A percentile compares a stretch with the other conserved stretches of the same genome.
Conservation (phyloP, 2,113 vertebrate species). For the Opisthocomus hoazin region DNA sequence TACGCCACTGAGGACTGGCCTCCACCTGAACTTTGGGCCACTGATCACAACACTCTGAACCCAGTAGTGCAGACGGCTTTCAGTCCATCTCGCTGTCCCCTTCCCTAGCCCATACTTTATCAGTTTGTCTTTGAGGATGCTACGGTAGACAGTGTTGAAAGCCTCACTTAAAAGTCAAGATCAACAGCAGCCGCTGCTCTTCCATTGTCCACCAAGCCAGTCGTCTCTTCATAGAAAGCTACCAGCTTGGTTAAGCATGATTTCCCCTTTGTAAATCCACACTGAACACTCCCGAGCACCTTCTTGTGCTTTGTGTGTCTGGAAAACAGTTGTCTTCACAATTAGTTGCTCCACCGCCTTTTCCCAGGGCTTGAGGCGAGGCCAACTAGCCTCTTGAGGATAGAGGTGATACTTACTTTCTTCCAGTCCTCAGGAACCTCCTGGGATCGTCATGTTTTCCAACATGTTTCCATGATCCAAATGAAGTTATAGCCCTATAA, state of each 20-base stretch:
- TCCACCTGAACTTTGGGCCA: neutral
- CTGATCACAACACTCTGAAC: neutral
- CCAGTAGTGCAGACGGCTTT: neutral
- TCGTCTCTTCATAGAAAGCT: neutral
- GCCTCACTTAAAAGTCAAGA: neutral
- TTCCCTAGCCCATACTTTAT: neutral
- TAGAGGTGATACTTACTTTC: too few relatives aligned
- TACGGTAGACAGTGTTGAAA: fast-evolving
- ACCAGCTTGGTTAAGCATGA: neutral
- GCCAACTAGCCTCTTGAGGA: neutral
- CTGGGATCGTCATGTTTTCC: too few relatives aligned
- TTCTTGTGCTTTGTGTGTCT: neutral
- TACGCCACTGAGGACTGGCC: neutral
- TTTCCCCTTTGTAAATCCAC: neutral
- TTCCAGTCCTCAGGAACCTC: neutral
- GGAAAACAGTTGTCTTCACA: neutral
- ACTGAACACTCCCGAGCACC: neutral
- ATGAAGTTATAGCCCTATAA: neutral
- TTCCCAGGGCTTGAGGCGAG: neutral
- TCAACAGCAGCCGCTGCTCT: neutral
- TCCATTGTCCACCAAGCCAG: neutral
- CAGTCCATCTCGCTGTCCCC: fast-evolving
- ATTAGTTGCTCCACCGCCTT: neutral
- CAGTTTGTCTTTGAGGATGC: neutral
- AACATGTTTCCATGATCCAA: too few relatives aligned